phyloP scores from a whole-genome alignment of 2,797 vertebrate genomes.

The Channallabes apus region DNA sequence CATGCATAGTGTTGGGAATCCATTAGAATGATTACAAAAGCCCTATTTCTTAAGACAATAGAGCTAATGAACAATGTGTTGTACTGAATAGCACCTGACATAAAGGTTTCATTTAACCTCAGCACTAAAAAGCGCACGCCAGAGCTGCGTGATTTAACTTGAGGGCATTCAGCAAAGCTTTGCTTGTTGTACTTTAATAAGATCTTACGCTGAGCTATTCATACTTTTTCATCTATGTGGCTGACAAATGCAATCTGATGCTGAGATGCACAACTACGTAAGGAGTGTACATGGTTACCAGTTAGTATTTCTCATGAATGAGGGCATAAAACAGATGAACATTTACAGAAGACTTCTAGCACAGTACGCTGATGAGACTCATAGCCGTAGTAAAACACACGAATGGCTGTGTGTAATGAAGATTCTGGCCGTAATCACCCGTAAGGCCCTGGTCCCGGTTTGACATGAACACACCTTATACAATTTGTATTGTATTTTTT shows the following conservation, averaged over 20 bases:
- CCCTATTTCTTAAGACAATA: conserved; percentile 33
- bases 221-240: neutral
- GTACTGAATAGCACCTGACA: conserved; percentile 4
- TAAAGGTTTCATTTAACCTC: conserved; percentile 12
- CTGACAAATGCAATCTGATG: neutral
- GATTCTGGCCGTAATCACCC: too few relatives aligned
- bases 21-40: conserved; percentile 48
- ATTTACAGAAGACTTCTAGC: too few relatives aligned
- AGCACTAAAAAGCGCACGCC: neutral
- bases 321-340: too few relatives aligned
- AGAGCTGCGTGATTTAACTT: conserved; percentile 42
- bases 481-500: too few relatives aligned
- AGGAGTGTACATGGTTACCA: neutral
- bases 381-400: too few relatives aligned
- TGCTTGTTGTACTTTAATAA: conserved; percentile 40
- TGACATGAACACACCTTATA: too few relatives aligned
- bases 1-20: conserved; percentile 49
- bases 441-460: too few relatives aligned
- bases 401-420: too few relatives aligned
- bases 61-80: conserved; percentile 20
- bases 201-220: conserved; percentile 11
- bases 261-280: neutral
- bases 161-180: conserved; percentile 17
- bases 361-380: too few relatives aligned
- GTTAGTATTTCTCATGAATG: too few relatives aligned